phyloP scores from a whole-genome alignment of 2,888 invertebrate genomes.

The Elysia crispata region DNA sequence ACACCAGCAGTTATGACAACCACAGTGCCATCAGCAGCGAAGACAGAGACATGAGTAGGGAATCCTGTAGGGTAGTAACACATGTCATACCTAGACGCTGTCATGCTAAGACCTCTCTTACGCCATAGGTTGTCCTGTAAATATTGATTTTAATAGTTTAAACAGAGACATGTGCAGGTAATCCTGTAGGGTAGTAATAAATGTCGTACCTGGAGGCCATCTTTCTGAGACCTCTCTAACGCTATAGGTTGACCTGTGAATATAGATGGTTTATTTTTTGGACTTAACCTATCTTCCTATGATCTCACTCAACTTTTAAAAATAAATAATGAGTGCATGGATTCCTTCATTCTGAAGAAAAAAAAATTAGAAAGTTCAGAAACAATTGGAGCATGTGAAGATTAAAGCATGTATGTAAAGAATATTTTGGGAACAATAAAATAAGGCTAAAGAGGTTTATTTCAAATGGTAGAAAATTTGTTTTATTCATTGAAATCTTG shows the following conservation, averaged over 20 bases:
- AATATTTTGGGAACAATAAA: no score
- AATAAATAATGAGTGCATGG: no score
- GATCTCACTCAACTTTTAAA: no score
- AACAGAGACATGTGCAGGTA: conserved; percentile 75
- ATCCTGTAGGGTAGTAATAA: conserved; percentile 59
- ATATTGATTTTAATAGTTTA: conserved; percentile 72
- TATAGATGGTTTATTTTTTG: no score
- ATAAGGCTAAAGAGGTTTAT: no score
- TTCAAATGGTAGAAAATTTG: no score
- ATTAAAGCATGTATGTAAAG: no score
- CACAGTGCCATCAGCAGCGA: conserved; percentile 79
- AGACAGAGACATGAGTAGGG: conserved; percentile 76
- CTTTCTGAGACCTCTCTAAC: conserved; percentile 83
- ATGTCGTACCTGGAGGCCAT: conserved; percentile 84
- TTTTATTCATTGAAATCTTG: no score
- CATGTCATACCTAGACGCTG: conserved; percentile 84
- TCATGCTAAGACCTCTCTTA: conserved; percentile 82
- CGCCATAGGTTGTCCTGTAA: conserved; percentile 86
- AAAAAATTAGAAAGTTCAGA: no score
- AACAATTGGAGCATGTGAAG: no score
- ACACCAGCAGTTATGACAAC: conserved; percentile 81
- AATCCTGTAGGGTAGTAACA: conserved; percentile 59
- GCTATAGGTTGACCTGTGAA: conserved; percentile 85
- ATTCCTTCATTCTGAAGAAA: no score
- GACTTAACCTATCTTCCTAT: no score